Base-by-base conservation (phyloP, 2,113 vertebrate species). In the Oreocharis arfaki region DNA sequence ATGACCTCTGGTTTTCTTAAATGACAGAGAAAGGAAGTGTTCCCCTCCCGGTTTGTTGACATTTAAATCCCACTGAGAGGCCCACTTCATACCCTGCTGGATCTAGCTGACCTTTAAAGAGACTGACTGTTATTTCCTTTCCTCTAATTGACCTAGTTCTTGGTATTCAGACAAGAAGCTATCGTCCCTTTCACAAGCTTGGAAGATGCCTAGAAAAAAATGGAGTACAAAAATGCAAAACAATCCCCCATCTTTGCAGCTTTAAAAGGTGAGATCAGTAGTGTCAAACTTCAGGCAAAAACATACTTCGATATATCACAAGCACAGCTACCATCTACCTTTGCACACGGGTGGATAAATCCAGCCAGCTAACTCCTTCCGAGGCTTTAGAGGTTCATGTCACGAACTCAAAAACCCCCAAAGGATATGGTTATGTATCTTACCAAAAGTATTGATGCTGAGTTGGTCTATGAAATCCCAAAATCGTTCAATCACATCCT, bases 401-500 rank as follows among this genome's bases (percentile, higher is more conserved):
- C 21, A 76, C 6, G 20, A 84, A 64, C 56, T 75, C 7, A 60
- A 61, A 61, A 55, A 7, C 13, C 20, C 79, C 33, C 18, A 12
- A 26, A 59, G 33, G 64, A n/a, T 11, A 28, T 8, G 22, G 44
- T 60, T 85, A 53, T 12, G 1, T 21, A 32, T 89, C 98, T 97
- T 97, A 99, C 99, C 98, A 27, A 99, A 99, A 41, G 99, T 99
- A 83, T 99, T 99, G 94, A 99, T 99, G 97, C 99, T 98, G 87
- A 99, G 98, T 76, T 99, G 98, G 96, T 99, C 99, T n/a, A 99
- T 99, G 93, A 99, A 99, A 96, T 99, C 99, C 99, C 99, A 99
- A 81, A 99, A 97, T 57, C 99, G 98, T 94, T 99, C 99, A 5
- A 99, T 99, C 60, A 99, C 99, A 42, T 99, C 99, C 97, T 99